Base-by-base conservation (phyloP, 2,797 vertebrate genomes). In the Champsocephalus esox region DNA sequence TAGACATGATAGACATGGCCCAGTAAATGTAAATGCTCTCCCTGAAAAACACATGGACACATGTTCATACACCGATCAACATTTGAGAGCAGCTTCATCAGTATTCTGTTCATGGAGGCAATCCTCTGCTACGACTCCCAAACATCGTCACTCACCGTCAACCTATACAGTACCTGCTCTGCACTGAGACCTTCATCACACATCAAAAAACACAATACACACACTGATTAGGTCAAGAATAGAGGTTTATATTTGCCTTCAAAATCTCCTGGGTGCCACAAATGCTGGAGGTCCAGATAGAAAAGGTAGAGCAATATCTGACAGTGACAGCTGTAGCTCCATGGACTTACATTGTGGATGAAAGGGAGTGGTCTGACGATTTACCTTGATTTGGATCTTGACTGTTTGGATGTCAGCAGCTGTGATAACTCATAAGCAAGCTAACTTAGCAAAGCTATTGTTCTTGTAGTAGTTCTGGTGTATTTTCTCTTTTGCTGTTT, bases 91-190 rank as follows among this genome's bases (percentile, higher is more conserved):
- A 34, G 61, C 78, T 81, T 83, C 80, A 89, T 93, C 82, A 73
- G 81, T 90, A 92, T 91, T 92, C 88, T 79, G 76, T 57, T 72
- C 79, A 68, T 80, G 87, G 77, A 86, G 43, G 70, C 77, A 88
- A 81, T 89, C 88, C 85, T 75, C 62, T 69, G 24, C 66, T 78
- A 67, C 72, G 79, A 85, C 80, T 83, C 70, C 58, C 16, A 8
- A 86, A 81, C 73, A 55, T 80, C 74, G 86, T 88, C 84, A 65
- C 52, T 86, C 79, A 79, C 81, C 82, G 74, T 82, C 77, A 65
- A 24, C 48, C 46, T 60, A 24, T 24, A 21, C 21, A 21, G 21
- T 21, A 65, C 54, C 71, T 75, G 70, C 70, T 57, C 73, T 45
- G 59, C 64, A 41, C 70, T 12, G 46, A 77, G 58, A 34, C 75